phyloP scores from a whole-genome alignment of 92 coral and sea anemone species.

The Virgularia gustaviana region DNA sequence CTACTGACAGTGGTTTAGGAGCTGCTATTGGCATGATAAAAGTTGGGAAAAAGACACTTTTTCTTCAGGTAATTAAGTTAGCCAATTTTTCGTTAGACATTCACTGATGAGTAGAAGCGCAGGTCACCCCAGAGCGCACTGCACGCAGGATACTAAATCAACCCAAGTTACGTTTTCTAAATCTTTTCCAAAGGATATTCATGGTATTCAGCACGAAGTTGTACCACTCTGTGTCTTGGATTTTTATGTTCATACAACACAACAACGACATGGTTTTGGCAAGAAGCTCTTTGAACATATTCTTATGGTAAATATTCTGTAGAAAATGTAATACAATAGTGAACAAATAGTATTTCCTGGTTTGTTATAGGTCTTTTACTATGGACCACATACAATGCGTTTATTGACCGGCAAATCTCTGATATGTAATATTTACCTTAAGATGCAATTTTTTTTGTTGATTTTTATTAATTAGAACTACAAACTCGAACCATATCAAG shows the following conservation, averaged over 20 bases:
- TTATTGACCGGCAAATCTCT: no score
- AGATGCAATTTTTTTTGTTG: neutral
- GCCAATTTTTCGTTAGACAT: no score
- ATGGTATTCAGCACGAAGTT: conserved; percentile 84
- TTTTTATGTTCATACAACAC: conserved; percentile 86
- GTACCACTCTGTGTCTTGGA: conserved; percentile 90
- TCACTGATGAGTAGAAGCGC: neutral
- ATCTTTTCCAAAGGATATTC: conserved; percentile 57
- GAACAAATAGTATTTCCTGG: no score
- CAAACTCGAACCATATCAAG: conserved; percentile 60
- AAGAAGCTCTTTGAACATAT: conserved; percentile 79
- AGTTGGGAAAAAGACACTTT: conserved; percentile 85
- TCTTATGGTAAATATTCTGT: conserved; percentile 59
- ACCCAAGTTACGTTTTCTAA: no score
- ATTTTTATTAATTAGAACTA: conserved; percentile 53
- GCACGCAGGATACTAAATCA: neutral
- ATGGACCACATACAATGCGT: no score
- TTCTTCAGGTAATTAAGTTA: conserved; percentile 68
- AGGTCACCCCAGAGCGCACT: no score
- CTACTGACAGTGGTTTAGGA: conserved; percentile 64
- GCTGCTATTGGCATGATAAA: conserved; percentile 90
- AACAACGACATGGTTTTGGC: conserved; percentile 90
- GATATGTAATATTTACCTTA: no score
- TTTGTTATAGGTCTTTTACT: no score
- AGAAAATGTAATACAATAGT: no score